phyloP scores from a whole-genome alignment of 1,140 invertebrate genomes.

The Marisa cornuarietis region DNA sequence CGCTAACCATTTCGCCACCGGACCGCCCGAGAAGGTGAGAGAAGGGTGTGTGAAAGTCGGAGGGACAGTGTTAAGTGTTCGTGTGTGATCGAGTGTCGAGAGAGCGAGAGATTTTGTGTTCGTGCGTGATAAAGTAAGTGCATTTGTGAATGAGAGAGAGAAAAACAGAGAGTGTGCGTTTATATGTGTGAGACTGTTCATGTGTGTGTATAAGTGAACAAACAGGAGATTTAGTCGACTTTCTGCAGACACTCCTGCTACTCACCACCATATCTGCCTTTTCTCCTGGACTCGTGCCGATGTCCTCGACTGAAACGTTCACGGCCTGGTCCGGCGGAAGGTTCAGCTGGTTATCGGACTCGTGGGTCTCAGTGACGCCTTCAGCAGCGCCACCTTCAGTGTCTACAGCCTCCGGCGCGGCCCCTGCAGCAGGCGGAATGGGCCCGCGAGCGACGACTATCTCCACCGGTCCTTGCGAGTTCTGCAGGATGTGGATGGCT shows the following conservation, averaged over 20 bases:
- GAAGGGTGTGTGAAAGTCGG: no score
- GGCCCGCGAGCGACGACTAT: conserved; percentile 76
- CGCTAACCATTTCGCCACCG: no score
- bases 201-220: neutral
- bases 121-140: no score
- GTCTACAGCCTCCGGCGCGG: neutral
- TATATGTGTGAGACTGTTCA: neutral
- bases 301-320: neutral
- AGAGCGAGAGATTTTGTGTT: no score
- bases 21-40: no score
- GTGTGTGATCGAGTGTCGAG: no score
- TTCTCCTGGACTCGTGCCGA: conserved; percentile 9
- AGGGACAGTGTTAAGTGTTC: no score
- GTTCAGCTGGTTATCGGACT: neutral
- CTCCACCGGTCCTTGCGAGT: conserved; percentile 79
- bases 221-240: neutral
- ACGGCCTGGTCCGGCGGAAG: neutral
- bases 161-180: neutral
- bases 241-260: neutral
- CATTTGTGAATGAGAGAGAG: neutral
- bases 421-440: conserved; percentile 26
- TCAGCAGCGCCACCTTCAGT: neutral
- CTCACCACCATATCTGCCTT: conserved; percentile 32
- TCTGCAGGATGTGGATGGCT: conserved; percentile 84
- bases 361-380: neutral